These are phyloP conservation scores for Chorisops tibialis DNA, from an alignment of 2,888 invertebrate species.

Conservation along the genomic window DNA sequence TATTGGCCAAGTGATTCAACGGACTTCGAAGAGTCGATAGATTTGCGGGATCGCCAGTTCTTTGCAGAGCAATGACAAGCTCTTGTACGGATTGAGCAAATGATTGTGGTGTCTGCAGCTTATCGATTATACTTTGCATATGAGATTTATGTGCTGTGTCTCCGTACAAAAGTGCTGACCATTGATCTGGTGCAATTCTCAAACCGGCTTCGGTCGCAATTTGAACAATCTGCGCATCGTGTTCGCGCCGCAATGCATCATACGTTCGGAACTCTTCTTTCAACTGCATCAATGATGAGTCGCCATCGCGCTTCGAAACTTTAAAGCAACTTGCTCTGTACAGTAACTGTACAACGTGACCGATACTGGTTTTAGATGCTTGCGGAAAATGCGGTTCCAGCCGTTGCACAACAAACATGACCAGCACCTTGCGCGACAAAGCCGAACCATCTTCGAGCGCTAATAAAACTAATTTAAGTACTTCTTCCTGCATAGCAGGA, in stretches of 20 bases:
- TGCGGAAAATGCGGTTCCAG: conserved; percentile 93
- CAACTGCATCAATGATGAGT: conserved; percentile 96
- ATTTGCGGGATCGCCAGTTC: conserved; percentile 81
- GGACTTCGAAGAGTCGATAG: conserved; percentile 73
- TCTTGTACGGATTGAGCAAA: conserved; percentile 91
- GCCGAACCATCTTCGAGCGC: conserved; percentile 95
- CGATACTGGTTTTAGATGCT: conserved; percentile 98
- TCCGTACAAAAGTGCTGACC: conserved; percentile 95
- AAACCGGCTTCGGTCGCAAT: conserved; percentile 97
- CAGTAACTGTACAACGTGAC: conserved; percentile 96
- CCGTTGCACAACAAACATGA: conserved; percentile 97
- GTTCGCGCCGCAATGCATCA: conserved; percentile 88
- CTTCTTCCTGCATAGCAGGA: conserved; percentile 99
- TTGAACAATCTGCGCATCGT: conserved; percentile 97
- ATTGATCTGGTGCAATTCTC: conserved; percentile 96
- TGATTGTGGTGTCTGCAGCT: conserved; percentile 89
- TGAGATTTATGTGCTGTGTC: conserved; percentile 94
- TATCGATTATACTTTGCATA: conserved; percentile 91
- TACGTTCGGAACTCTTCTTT: conserved; percentile 96
- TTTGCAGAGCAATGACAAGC: conserved; percentile 82
- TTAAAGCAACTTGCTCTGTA: conserved; percentile 98
- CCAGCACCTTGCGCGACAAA: conserved; percentile 87
- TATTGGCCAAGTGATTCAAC: conserved; percentile 78
- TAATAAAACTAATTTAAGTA: conserved; percentile 85
- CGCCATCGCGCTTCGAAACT: conserved; percentile 93